Evolutionary conservation across 1,140 invertebrate species (phyloP), one percentile per base, ranked within the genome.

Genomic region (Oedothorax gibbosus): DNA sequence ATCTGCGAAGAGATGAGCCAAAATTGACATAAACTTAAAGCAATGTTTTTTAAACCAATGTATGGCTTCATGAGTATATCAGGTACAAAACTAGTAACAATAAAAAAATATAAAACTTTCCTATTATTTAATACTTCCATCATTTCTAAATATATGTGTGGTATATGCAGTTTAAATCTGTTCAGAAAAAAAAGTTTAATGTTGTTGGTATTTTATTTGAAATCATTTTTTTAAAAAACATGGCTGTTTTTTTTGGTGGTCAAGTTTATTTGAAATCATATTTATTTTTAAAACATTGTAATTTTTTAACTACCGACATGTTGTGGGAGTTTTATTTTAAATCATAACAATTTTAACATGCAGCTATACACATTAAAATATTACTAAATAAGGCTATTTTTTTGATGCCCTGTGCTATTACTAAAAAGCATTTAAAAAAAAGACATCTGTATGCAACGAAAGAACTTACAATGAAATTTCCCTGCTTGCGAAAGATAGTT

Each of bases 381-480:
- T 60, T n/a, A 60, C 7, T 60, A 14, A n/a, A 12, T 14, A n/a
- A 60, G n/a, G n/a, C n/a, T 14, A 57, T 10, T 14, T n/a, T 6
- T 14, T 14, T 60, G 12, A 7, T 60, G 57, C 3, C 4, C n/a
- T 60, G n/a, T 11, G 12, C 9, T 7, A 10, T 18, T 11, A 68
- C 12, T 68, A 20, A 21, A 21, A 68, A 20, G 21, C 7, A 18
- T 7, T 21, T 68, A 7, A 21, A 68, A 11, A 68, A 18, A 68
- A 18, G 11, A 21, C 7, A 9, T 0, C 35, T 68, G 18, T 21
- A 18, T 21, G 12, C n/a, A 11, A 5, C 9, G n/a, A 60, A 8
- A 64, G 50, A 54, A 85, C 83, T 85, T 64, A 85, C 83, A 20
- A 75, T 57, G 72, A 85, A 85, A 73, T 77, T 85, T 78, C 83